Base-by-base conservation (phyloP, 2,113 vertebrate genomes). In the Labeo rohita region DNA sequence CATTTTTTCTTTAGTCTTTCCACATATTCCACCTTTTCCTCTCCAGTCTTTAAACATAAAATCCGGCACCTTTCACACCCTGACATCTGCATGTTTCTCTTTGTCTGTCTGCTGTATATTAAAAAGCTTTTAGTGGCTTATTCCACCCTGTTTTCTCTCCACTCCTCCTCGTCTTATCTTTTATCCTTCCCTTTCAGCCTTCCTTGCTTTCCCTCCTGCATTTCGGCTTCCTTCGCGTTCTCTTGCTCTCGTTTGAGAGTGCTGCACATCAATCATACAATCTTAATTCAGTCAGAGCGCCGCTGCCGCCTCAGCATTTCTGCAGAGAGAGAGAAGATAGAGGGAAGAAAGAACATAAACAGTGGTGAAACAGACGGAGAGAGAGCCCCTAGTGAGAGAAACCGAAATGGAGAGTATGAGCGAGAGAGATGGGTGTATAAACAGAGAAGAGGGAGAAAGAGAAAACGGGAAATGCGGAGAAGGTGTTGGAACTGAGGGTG, bases 191-290 rank as follows among this genome's bases (percentile, higher is more conserved):
- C 75, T 84, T 84, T 36, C 18, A 80, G 78, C 68, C 43, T 84
- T 49, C 56, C 81, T 15, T 43, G 50, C 63, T 49, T 49, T 86
- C 68, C 78, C 45, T 78, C 65, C 73, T 68, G 68, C 70, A 36
- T 85, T 84, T 76, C 50, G 39, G 54, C 82, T 78, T 80, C 54
- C 39, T 56, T 79, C 54, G 18, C 43, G 1, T 59, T 59, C 81
- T 56, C 59, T 70, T 61, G 52, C 84, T 85, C 77, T 89, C 59
- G 68, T 79, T 83, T 36, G 75, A 72, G 85, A 89, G 88, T 77
- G 72, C 86, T 79, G 54, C 10, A 18, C 68, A 88, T 85, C 85
- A 89, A 90, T 88, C 86, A 89, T 61, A 84, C 83, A 74, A 82
- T 84, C 83, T 76, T 87, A 85, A 85, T 85, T 87, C 86, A 89